phyloP scores from a whole-genome alignment of 2,888 invertebrate species.

The Rhaphigaster nebulosa region DNA sequence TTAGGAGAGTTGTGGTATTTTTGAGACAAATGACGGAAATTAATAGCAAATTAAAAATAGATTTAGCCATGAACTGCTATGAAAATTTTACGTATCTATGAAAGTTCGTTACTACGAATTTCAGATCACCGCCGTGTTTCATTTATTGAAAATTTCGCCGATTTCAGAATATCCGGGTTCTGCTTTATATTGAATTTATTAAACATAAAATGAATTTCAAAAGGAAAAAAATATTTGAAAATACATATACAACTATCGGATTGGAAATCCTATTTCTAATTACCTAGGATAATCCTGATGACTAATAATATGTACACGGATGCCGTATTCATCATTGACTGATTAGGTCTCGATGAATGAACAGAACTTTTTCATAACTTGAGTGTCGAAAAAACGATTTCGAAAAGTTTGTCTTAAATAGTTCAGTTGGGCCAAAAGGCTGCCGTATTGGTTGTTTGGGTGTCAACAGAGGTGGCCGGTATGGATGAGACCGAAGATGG shows the following conservation, averaged over 20 bases:
- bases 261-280: slow-evolving; percentile 1
- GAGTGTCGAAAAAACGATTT: not conserved
- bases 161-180: not conserved
- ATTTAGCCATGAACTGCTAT: not conserved
- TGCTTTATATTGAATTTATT: not conserved
- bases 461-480: not conserved
- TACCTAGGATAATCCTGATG: slow-evolving; percentile 54
- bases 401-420: not conserved
- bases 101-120: not conserved
- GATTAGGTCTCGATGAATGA: not conserved
- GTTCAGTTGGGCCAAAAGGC: not conserved
- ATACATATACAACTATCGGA: not conserved
- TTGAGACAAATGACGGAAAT: not conserved
- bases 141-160: not conserved
- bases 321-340: slow-evolving; percentile 21
- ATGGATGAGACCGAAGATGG: not conserved
- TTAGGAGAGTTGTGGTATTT: not conserved
- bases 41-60: not conserved
- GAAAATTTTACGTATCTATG: not conserved
- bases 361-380: slow-evolving; percentile 17
- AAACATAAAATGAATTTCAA: not conserved
- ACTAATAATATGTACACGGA: slow-evolving; percentile 51
- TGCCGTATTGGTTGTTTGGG: not conserved
- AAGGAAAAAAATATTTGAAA: not conserved
- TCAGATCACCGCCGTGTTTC: not conserved